These are phyloP conservation scores for Vireo altiloquus DNA, from an alignment of 2,113 vertebrate genomes.

Conservation along the genomic window DNA sequence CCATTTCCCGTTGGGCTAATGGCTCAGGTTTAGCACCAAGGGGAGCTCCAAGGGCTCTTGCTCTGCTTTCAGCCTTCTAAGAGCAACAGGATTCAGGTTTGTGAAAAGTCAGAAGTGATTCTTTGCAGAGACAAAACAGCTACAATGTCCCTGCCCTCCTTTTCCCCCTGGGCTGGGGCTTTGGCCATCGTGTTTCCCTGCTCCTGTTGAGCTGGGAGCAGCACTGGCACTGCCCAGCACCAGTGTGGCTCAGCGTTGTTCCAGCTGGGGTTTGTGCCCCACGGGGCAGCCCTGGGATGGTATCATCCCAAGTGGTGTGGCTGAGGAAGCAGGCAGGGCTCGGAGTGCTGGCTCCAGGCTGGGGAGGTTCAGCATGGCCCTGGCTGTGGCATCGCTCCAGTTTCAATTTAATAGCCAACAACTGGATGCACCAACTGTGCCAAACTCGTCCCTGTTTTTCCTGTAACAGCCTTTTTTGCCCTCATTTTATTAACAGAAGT, in stretches of 20 bases:
- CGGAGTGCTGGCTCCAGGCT: too few species aligned
- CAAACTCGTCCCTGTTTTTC: not conserved
- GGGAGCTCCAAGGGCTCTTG: accelerated
- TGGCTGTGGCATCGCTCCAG: accelerated
- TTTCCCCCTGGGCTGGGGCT: accelerated
- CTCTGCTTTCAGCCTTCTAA: not conserved
- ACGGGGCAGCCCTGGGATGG: accelerated
- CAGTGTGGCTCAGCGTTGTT: accelerated
- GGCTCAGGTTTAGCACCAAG: not conserved
- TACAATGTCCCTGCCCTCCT: not conserved
- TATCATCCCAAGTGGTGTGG: not conserved
- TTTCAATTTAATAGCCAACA: not conserved
- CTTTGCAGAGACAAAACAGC: not conserved
- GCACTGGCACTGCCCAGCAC: accelerated
- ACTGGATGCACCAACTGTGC: not conserved
- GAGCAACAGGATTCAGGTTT: not conserved
- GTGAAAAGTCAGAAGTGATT: not conserved
- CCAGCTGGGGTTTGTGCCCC: accelerated
- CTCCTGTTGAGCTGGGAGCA: not conserved
- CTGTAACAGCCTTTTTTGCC: not conserved
- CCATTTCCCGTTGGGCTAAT: accelerated
- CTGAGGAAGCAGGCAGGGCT: not conserved
- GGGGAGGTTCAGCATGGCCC: not conserved
- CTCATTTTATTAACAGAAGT: not conserved
- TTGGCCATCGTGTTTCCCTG: not conserved